Evolutionary conservation across 2,888 invertebrate species (phyloP).

Genomic region (Mesorhabditis spiculigera): DNA sequence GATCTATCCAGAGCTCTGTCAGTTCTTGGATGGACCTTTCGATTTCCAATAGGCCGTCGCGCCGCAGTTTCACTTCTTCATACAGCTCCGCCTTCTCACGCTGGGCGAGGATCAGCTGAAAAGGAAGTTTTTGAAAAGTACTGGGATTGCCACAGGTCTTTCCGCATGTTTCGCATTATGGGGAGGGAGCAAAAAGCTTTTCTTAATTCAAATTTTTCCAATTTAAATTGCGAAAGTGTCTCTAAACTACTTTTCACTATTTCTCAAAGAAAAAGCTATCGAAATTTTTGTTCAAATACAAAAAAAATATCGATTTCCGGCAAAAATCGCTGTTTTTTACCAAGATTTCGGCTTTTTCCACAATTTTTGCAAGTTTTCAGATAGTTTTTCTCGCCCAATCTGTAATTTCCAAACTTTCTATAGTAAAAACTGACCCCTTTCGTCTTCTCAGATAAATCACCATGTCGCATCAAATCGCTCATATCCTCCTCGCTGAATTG

Average conservation of each 20-base stretch:
- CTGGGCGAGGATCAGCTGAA: constrained; percentile 6
- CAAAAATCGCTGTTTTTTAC: no score
- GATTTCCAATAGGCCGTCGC: background rate
- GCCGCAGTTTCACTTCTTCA: constrained; percentile 1
- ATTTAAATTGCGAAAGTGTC: background rate
- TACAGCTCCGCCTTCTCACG: background rate
- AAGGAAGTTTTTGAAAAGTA: background rate
- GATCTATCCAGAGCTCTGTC: background rate
- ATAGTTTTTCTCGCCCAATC: no score
- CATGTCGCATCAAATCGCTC: background rate
- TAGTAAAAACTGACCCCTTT: background rate
- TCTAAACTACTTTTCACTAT: background rate
- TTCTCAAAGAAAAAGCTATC: no score
- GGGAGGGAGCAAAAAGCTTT: background rate
- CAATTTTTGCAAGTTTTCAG: no score
- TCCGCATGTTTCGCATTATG: background rate
- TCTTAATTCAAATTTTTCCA: background rate
- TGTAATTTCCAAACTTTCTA: no score
- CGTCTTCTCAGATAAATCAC: background rate
- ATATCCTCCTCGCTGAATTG: background rate
- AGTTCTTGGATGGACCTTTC: constrained; percentile 1
- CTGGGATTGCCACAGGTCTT: no score
- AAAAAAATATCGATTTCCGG: no score
- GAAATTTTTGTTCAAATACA: no score
- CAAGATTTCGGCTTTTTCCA: no score